Conservation (phyloP, 1,140 invertebrate species). For the Zaprionus inermis region DNA sequence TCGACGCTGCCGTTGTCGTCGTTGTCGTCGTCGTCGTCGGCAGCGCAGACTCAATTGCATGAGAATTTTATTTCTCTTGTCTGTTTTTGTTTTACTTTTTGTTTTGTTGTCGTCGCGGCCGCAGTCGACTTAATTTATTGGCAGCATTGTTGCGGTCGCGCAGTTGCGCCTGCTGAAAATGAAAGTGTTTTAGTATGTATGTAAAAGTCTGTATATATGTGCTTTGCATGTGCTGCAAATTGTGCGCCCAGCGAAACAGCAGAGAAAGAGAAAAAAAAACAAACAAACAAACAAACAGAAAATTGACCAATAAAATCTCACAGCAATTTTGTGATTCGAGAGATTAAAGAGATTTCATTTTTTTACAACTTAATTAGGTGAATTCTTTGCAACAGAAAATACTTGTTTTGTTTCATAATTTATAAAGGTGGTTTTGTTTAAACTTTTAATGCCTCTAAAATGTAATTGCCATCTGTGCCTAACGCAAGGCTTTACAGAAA, state of each 20-base stretch:
- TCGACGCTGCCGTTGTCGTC: neutral
- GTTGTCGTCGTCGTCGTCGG: conserved; percentile 25
- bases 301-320: conserved; percentile 74
- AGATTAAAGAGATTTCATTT: conserved; percentile 41
- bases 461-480: conserved; percentile 11
- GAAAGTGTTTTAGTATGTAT: conserved; percentile 64
- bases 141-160: conserved; percentile 65
- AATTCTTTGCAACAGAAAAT: conserved; percentile 17
- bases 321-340: conserved; percentile 41
- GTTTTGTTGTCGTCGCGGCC: conserved; percentile 56
- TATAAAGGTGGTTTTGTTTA: conserved; percentile 9
- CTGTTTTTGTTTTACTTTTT: conserved; percentile 50
- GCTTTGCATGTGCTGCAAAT: conserved; percentile 33
- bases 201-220: conserved; percentile 14
- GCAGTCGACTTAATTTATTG: conserved; percentile 68
- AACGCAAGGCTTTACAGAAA: neutral
- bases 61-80: conserved; percentile 64
- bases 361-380: conserved; percentile 43
- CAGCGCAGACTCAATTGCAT: conserved; percentile 74
- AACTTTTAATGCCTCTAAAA: neutral
- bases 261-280: conserved; percentile 20
- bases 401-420: conserved; percentile 26
- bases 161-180: conserved; percentile 64
- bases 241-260: conserved; percentile 50
- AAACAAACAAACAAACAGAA: conserved; percentile 44